A percentile compares a stretch with the other conserved stretches of the same genome.
Conservation (phyloP, 2,888 invertebrate species). For the Euzetes globulus region DNA sequence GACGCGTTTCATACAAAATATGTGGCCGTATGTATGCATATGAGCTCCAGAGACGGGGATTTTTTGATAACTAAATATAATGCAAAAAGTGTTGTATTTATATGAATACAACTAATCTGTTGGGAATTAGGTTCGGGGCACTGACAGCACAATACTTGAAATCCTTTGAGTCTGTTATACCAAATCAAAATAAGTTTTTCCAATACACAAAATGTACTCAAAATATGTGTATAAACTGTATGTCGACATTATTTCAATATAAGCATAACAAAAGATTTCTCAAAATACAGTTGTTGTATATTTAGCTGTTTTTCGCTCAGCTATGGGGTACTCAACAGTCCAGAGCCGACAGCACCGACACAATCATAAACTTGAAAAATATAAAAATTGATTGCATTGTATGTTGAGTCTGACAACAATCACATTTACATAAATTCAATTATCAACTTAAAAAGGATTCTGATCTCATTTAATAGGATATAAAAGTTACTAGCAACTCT, state of each 20-base stretch:
- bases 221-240: slow-evolving; percentile 16
- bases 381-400: not conserved
- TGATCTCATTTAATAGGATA: no score
- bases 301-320: slow-evolving; percentile 19
- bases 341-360: not conserved
- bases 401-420: not conserved
- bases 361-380: not conserved
- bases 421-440: not conserved
- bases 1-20: slow-evolving; percentile 10
- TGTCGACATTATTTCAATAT: not conserved
- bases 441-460: not conserved
- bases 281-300: slow-evolving; percentile 22
- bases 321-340: not conserved
- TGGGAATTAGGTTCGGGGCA: slow-evolving; percentile 20
- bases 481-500: no score
- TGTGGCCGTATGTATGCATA: slow-evolving; percentile 4
- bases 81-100: slow-evolving; percentile 9
- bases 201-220: slow-evolving; percentile 10
- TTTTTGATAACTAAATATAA: slow-evolving; percentile 25
- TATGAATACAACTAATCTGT: slow-evolving; percentile 22
- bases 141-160: slow-evolving; percentile 2
- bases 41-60: not conserved
- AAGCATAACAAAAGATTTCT: slow-evolving; percentile 27
- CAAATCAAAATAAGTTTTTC: slow-evolving; percentile 17
- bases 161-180: slow-evolving; percentile 22